These are phyloP conservation scores for Aquatica leii DNA, from an alignment of 2,888 invertebrate species.

Conservation along the genomic window DNA sequence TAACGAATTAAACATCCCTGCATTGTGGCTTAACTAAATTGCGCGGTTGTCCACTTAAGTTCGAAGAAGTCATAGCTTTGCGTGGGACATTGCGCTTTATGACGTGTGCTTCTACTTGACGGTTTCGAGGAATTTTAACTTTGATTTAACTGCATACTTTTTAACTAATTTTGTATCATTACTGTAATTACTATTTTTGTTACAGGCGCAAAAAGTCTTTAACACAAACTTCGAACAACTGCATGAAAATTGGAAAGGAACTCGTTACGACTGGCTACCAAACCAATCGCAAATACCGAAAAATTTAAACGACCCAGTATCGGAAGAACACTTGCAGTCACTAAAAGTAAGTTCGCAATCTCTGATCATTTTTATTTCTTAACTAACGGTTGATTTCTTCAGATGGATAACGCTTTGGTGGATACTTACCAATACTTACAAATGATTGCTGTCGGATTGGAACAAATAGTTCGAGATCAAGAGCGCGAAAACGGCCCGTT, in stretches of 20 bases:
- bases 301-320: conserved; percentile 58
- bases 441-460: conserved; percentile 74
- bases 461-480: conserved; percentile 70
- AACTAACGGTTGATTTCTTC: conserved; percentile 18
- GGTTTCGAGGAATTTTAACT: conserved; percentile 36
- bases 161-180: conserved; percentile 6
- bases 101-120: conserved; percentile 23
- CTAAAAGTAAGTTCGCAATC: conserved; percentile 58
- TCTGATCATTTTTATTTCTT: neutral
- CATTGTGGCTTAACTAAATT: conserved; percentile 25
- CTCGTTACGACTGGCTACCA: conserved; percentile 64
- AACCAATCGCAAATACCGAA: conserved; percentile 61
- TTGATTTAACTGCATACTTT: conserved; percentile 23
- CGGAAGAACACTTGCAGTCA: conserved; percentile 57
- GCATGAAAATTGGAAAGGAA: conserved; percentile 59
- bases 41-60: conserved; percentile 33
- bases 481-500: conserved; percentile 62
- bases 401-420: conserved; percentile 48
- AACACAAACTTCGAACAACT: conserved; percentile 57
- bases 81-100: conserved; percentile 30
- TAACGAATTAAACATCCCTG: conserved; percentile 18
- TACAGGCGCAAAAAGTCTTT: conserved; percentile 62
- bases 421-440: conserved; percentile 74
- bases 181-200: conserved; percentile 46
- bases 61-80: conserved; percentile 41